Base-by-base conservation (phyloP, 1,140 invertebrate genomes). In the Drosophila pruinosa region DNA sequence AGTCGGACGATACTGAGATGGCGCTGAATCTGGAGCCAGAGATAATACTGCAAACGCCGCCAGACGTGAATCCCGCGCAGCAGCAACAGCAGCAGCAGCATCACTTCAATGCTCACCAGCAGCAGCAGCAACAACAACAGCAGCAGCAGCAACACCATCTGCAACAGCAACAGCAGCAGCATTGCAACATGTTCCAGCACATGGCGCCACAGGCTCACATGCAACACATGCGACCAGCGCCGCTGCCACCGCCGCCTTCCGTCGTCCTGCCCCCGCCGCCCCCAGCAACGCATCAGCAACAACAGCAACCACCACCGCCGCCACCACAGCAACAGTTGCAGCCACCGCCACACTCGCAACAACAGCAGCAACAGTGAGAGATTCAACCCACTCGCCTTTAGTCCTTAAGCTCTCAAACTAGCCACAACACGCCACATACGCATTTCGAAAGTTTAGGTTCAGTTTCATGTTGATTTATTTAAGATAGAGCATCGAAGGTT, bases 161-260 rank as follows among this genome's bases (percentile, higher is more conserved):
- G 31, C 78, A 77, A 3, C 89, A 79, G 47, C 73, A 86, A 28
- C 88, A 83, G 47, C 85, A 90, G 53, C 89, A 90, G 45, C 89
- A 90, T 19, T 90, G 89, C 57, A 89, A 81, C 64, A 90, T 90
- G 89, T 90, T 90, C 63, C 85, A 90, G 71, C 89, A 90, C 26
- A 90, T 90, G 89, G 78, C 88, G 14, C 88, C 88, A 8, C 88
- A 89, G 53, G 86, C 88, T 24, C 88, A 89, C 39, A 89, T 89
- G 81, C 86, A 85, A 39, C 86, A 89, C 26, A 89, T 89, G 74
- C 79, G 82, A 14, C 78, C 85, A 10, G 47, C 77, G 14, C 78
- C 70, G 21, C 39, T 80, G 78, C 75, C 81, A 17, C 78, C 75
- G 7, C 75, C 78, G 48, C 81, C 69, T 10, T 34, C 73, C 22